Evolutionary conservation across 2,888 invertebrate species (phyloP), one percentile per base, ranked within the genome.

Genomic region (Laothoe populi): DNA sequence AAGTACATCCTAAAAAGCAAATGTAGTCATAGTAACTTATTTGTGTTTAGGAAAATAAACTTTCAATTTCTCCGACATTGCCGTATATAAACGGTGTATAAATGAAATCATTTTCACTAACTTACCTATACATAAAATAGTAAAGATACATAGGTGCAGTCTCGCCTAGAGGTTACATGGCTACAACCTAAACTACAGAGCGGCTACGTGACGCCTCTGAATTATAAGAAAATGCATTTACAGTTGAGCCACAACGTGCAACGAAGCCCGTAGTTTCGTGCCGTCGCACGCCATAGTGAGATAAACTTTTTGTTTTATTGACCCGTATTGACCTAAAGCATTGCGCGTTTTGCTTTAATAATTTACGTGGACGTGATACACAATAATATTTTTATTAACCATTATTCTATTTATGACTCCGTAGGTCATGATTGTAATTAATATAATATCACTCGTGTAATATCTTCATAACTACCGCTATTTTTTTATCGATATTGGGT

Each of bases 181-280:
- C 62, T 62, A 63, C 57, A 48, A 16, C 44, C 60, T 64, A 64
- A 46, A 62, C 68, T 75, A 71, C 71, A 71, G 79, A 71, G 77
- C 76, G 77, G 73, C 80, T 87, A 93, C 92, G 92, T 93, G 92
- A 92, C 88, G 89, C 83, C 84, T 80, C 87, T 89, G 90, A 88
- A 90, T 90, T 92, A 91, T 91, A 91, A 91, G 89, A 91, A 92
- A 92, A 92, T 91, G 90, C 90, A 91, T 91, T 92, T 90, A 89
- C 84, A 82, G 80, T 75, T 80, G 77, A 79, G 78, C 85, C 78
- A 76, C 83, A 80, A 79, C 80, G 83, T 77, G 75, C 77, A 82
- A 78, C 82, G 70, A 69, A 77, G 78, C 31, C 72, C 78, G 79
- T 76, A 80, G 83, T 86, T 86, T 86, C 84, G 83, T 89, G 87